Percentiles rank a stretch among this genome's conserved stretches.
phyloP scores from a whole-genome alignment of 1,140 invertebrate species.

The Rhizoglyphus robini region DNA sequence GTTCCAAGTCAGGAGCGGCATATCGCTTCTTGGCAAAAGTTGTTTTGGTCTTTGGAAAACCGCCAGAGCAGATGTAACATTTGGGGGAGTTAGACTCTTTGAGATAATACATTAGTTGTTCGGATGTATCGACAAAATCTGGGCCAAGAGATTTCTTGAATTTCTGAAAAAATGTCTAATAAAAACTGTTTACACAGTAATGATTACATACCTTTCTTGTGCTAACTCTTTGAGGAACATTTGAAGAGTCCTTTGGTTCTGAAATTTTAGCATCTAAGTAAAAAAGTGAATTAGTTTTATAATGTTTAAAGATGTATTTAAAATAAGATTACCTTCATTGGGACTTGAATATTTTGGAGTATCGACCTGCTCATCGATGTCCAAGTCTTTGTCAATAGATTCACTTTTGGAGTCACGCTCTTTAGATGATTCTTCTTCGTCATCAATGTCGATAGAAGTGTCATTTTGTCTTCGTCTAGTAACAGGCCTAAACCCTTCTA shows the following conservation, averaged over 20 bases:
- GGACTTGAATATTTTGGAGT: too few species aligned
- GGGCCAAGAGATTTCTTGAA: constrained; percentile 23
- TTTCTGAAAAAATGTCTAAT: constrained; percentile 21
- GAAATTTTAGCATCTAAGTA: constrained; percentile 3
- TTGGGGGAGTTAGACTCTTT: constrained; percentile 2
- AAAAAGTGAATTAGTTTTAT: neutral
- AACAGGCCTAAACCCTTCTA: too few species aligned
- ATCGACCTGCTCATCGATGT: too few species aligned
- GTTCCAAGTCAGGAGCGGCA: neutral
- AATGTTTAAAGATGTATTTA: neutral
- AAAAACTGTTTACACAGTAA: too few species aligned
- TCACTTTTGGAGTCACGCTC: too few species aligned
- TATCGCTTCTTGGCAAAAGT: neutral
- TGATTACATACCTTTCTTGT: constrained; percentile 8
- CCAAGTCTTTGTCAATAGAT: too few species aligned
- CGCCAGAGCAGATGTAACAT: constrained; percentile 21
- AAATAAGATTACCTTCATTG: too few species aligned
- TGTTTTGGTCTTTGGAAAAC: neutral
- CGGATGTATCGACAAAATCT: constrained; percentile 23
- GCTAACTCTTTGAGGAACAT: constrained; percentile 8
- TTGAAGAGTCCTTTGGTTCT: neutral
- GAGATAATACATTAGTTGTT: constrained; percentile 15
- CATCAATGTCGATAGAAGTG: too few species aligned
- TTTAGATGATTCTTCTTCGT: too few species aligned
- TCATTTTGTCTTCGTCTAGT: too few species aligned